Base-by-base conservation (phyloP, 2,888 invertebrate species). In the Tupiocoris notatus region DNA sequence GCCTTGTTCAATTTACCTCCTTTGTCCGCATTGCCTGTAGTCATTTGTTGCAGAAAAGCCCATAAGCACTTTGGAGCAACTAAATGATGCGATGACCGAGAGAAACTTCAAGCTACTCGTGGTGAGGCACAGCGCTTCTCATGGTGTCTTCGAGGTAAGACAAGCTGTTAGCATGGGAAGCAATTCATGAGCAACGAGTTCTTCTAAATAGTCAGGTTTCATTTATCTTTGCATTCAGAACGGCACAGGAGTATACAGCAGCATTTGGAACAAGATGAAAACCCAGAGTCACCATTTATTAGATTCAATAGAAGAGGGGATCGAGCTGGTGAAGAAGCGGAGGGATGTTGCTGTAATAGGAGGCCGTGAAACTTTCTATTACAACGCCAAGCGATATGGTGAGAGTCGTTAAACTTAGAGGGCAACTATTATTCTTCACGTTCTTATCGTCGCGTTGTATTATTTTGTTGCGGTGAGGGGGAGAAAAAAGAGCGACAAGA, bases 371-470 rank as follows among this genome's bases (percentile, higher is more conserved):
- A 92, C 92, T 0, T 85, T 92, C 3, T 91, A 87, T 82, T 92
- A 91, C 80, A 91, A 92, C 82, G 90, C 91, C 68, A 90, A 90
- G 82, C 86, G 91, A 84, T 91, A 91, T 83, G 92, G 92, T 90
- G n/a, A n/a, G n/a, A n/a, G n/a, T n/a, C n/a, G n/a, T n/a, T n/a
- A 85, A 81, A 76, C 76, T 18, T 23, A 63, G 12, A n/a, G n/a
- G n/a, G n/a, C n/a, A n/a, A n/a, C n/a, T n/a, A n/a, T n/a, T n/a
- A n/a, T n/a, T n/a, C n/a, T n/a, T n/a, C n/a, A n/a, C n/a, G n/a
- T n/a, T n/a, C n/a, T n/a, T n/a, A n/a, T n/a, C n/a, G n/a, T n/a
- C n/a, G n/a, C n/a, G n/a, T n/a, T n/a, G n/a, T n/a, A n/a, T n/a
- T n/a, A n/a, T n/a, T n/a, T n/a, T n/a, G n/a, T n/a, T n/a, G n/a